A percentile compares a stretch with the other conserved stretches of the same genome.
Conservation (phyloP, 2,888 invertebrate species). For the Copidosoma aretas region DNA sequence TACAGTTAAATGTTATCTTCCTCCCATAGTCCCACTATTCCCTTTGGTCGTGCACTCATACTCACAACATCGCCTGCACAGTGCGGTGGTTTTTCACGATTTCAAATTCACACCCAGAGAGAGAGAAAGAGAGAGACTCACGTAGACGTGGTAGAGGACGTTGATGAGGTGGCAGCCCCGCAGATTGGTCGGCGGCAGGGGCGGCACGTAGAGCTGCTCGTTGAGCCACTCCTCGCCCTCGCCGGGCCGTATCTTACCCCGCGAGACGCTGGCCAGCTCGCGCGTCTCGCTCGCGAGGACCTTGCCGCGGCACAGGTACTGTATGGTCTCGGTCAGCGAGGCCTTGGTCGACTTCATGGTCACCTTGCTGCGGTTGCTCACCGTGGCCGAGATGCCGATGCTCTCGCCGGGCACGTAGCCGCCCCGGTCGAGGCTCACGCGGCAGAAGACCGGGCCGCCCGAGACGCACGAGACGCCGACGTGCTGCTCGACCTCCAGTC, state of each 20-base stretch:
- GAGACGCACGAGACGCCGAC: slow-evolving; percentile 88
- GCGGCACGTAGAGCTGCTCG: slow-evolving; percentile 90
- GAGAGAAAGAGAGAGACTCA: too few relatives aligned
- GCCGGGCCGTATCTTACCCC: slow-evolving; percentile 83
- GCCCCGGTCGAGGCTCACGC: slow-evolving; percentile 86
- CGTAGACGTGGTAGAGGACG: slow-evolving; percentile 91
- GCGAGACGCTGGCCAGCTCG: slow-evolving; percentile 78
- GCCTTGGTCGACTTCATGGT: slow-evolving; percentile 86
- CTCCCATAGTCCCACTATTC: too few relatives aligned
- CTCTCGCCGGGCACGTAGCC: slow-evolving; percentile 96
- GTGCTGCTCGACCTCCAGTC: slow-evolving; percentile 89
- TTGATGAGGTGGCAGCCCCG: slow-evolving; percentile 92
- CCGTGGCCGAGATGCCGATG: slow-evolving; percentile 83
- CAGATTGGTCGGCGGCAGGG: slow-evolving; percentile 91
- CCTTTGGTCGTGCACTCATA: too few relatives aligned
- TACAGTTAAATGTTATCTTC: too few relatives aligned
- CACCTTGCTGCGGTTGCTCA: slow-evolving; percentile 82
- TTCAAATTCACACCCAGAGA: slow-evolving; percentile 6
- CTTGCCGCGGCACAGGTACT: slow-evolving; percentile 86
- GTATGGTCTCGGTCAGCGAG: slow-evolving; percentile 87
- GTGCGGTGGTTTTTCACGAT: too few relatives aligned
- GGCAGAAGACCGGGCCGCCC: slow-evolving; percentile 85
- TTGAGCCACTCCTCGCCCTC: slow-evolving; percentile 85
- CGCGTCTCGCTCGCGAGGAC: slow-evolving; percentile 86
- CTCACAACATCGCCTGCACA: too few relatives aligned